Base-by-base conservation (phyloP, 2,113 vertebrate genomes). In the Ophthalmolycus amberensis region DNA sequence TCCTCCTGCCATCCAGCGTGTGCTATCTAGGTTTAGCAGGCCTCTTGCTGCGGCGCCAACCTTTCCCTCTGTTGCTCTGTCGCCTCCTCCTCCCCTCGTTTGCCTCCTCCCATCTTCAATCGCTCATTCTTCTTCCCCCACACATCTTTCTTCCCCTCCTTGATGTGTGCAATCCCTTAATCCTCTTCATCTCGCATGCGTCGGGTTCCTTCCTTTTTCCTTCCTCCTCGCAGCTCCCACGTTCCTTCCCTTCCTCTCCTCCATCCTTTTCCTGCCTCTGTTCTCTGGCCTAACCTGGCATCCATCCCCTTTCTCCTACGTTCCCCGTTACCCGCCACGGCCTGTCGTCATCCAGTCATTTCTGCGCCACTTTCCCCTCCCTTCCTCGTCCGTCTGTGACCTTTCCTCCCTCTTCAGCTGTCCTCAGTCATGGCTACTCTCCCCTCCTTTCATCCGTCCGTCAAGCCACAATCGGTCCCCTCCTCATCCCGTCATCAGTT, bases 101-200 rank as follows among this genome's bases (percentile, higher is more conserved):
- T 70, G 64, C 87, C 75, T 79, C 80, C 70, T 75, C 71, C 75
- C 85, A 79, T 88, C 90, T 91, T 92, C 93, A 92, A 90, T 93
- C 91, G 3, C 69, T 73, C 78, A 56, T 88, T 86, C 88, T 84
- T 85, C 90, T 56, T 85, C 91, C 83, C 85, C 64, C 90, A 85
- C 88, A 80, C 66, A 81, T 82, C 82, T 91, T 89, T 83, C 71
- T 90, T 86, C 80, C 66, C 66, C 25, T 78, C 81, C 88, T 93
- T 94, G 86, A 94, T 93, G 91, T 89, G 79, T 48, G 75, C 88
- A 91, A 91, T 92, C 88, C 89, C 88, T 88, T 92, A 91, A 92
- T 94, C 92, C 91, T 82, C 87, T 83, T 94, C 91, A 92, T 93
- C 90, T 92, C 44, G 10, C 72, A 80, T 77, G 59, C 69, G 14